Evolutionary conservation across 2,888 invertebrate genomes (phyloP).

Genomic region (Eristalis arbustorum): DNA sequence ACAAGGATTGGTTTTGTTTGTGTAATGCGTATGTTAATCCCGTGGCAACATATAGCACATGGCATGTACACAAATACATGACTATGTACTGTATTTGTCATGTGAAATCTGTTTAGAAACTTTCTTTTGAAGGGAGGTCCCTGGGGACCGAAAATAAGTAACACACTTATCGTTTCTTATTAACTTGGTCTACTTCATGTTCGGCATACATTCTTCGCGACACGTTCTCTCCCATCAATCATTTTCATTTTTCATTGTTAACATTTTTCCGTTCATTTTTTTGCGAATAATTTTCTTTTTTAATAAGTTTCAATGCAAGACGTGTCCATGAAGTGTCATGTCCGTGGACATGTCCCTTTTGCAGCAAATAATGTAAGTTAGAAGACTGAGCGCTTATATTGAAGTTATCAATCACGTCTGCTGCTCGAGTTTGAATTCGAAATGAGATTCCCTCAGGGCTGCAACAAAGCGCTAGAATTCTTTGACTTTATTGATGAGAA

Average conservation of each 20-base stretch:
- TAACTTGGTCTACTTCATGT: slow-evolving; percentile 5
- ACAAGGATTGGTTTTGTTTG: slow-evolving; percentile 66
- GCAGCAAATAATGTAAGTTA: neutral
- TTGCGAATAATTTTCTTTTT: slow-evolving; percentile 4
- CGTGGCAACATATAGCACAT: slow-evolving; percentile 65
- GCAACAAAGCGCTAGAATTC: neutral
- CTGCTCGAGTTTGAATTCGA: neutral
- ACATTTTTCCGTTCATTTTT: slow-evolving; percentile 26
- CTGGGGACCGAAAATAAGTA: slow-evolving; percentile 15
- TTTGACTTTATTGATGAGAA: neutral
- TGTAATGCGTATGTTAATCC: slow-evolving; percentile 64
- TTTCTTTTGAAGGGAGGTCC: neutral
- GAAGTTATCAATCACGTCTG: neutral
- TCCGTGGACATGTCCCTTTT: neutral
- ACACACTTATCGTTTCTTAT: slow-evolving; percentile 24
- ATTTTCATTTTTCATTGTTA: slow-evolving; percentile 34
- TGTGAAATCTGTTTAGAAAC: slow-evolving; percentile 30
- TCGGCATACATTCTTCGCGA: slow-evolving; percentile 38
- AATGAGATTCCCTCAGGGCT: neutral
- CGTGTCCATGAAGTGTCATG: neutral
- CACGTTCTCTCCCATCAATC: slow-evolving; percentile 43
- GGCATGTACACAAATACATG: slow-evolving; percentile 67
- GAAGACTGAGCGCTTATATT: neutral
- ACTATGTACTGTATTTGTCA: slow-evolving; percentile 69
- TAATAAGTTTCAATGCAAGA: slow-evolving; percentile 3